Percentiles rank a stretch among this genome's conserved stretches.
phyloP scores from a whole-genome alignment of 2,113 vertebrate genomes.

The Cyphomyrus discorhynchus region DNA sequence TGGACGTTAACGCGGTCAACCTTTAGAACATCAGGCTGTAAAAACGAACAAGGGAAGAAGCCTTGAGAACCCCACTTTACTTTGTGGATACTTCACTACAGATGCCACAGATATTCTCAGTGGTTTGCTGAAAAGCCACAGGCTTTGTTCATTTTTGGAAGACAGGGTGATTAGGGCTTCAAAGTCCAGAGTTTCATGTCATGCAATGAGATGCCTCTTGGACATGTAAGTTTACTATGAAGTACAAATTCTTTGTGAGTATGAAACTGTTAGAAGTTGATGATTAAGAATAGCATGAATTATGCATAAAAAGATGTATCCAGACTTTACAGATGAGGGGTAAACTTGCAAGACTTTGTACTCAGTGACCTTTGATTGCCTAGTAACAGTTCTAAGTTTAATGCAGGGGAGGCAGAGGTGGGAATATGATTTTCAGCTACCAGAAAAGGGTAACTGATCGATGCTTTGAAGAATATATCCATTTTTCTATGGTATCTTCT shows the following conservation, averaged over 20 bases:
- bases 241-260: not conserved
- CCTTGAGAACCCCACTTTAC: not conserved
- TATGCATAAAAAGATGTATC: not conserved
- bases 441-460: not conserved
- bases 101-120: not conserved
- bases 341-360: not conserved
- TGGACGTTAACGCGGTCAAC: not conserved
- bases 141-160: not conserved
- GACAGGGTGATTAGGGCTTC: not conserved
- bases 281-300: not conserved
- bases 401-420: not conserved
- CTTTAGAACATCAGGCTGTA: not conserved
- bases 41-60: not conserved
- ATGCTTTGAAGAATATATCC: not conserved
- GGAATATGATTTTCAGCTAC: not conserved
- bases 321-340: not conserved
- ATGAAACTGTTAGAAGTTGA: not conserved
- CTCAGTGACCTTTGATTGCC: not conserved
- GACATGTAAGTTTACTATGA: not conserved
- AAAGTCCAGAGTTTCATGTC: not conserved
- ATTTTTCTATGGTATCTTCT: not conserved
- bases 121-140: not conserved
- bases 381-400: not conserved
- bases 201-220: not conserved
- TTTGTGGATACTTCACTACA: not conserved